phyloP scores from a whole-genome alignment of 2,797 vertebrate genomes.

The Cyclopterus lumpus region DNA sequence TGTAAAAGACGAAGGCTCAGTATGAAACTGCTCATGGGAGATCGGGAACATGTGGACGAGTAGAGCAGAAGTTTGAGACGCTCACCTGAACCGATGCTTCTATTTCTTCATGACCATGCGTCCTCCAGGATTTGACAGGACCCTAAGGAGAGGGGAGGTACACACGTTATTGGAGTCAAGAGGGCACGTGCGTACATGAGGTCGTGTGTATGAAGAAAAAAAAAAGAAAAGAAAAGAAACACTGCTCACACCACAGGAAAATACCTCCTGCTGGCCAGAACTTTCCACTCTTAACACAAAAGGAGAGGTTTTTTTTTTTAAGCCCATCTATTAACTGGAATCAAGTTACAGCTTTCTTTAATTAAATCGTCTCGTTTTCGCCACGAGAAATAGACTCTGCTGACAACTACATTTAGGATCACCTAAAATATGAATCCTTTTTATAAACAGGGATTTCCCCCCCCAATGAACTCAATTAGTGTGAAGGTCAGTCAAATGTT shows the following conservation, averaged over 20 bases:
- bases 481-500: not conserved
- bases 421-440: not conserved
- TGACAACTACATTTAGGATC: not conserved
- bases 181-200: conserved; percentile 19
- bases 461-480: not conserved
- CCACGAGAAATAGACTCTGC: not conserved
- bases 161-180: conserved; percentile 49
- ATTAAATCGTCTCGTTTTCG: conserved; percentile 8
- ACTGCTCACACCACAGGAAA: conserved; percentile 10
- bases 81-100: conserved; percentile 61
- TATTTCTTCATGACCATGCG: conserved; percentile 68
- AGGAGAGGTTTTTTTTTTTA: conserved; percentile 20
- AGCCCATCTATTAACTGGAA: conserved; percentile 15
- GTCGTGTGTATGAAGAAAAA: conserved; percentile 14
- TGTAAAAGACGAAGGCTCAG: conserved; percentile 42
- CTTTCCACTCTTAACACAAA: conserved; percentile 32
- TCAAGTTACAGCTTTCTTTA: conserved; percentile 24
- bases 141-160: conserved; percentile 54
- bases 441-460: not conserved
- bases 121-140: conserved; percentile 46
- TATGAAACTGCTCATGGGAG: not conserved
- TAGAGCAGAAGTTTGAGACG: not conserved
- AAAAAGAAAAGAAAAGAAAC: not conserved
- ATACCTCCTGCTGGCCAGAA: conserved; percentile 26
- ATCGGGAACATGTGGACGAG: not conserved